Conservation (phyloP, 2,113 vertebrate genomes). For the Prionailurus viverrinus region DNA sequence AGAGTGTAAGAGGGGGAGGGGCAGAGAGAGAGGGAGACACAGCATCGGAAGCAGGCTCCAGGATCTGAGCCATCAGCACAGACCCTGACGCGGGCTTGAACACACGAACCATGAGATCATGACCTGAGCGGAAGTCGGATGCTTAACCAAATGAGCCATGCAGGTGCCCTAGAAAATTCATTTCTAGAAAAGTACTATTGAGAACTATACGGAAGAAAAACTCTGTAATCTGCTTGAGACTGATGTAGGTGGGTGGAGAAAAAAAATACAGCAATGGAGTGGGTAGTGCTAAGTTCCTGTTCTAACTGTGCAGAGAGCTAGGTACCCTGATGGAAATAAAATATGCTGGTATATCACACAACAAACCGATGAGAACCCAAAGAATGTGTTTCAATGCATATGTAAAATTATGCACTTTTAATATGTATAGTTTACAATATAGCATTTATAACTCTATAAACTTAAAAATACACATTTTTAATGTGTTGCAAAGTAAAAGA, state of each 20-base stretch:
- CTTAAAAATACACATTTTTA: neutral
- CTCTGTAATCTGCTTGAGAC: neutral
- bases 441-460: neutral
- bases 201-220: neutral
- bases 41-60: too few species aligned
- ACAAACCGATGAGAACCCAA: neutral
- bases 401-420: neutral
- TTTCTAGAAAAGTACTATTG: neutral
- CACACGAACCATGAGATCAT: too few species aligned
- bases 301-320: neutral
- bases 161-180: neutral
- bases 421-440: neutral
- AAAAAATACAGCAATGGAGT: neutral
- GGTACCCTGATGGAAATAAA: accelerated
- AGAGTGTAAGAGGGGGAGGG: too few species aligned
- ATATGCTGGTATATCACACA: too few species aligned
- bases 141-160: too few species aligned
- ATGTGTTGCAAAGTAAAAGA: neutral
- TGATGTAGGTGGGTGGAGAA: too few species aligned
- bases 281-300: neutral
- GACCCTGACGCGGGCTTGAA: too few species aligned
- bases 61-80: too few species aligned
- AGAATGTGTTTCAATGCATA: neutral
- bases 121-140: too few species aligned
- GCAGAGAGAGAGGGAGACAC: too few species aligned